These are phyloP conservation scores for Istiophorus platypterus DNA, from an alignment of 2,113 vertebrate species.

Conservation along the genomic window DNA sequence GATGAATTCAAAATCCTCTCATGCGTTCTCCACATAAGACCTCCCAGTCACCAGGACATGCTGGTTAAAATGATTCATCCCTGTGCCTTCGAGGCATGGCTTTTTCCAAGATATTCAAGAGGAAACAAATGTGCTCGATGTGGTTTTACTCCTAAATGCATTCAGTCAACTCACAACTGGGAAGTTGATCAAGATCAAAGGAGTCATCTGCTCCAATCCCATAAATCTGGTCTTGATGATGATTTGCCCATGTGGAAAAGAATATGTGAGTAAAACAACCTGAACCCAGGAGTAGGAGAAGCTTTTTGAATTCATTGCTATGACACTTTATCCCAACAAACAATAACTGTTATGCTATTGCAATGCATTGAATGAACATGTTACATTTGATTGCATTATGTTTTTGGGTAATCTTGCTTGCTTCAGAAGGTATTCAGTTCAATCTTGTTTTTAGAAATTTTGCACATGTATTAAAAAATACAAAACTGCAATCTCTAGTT, in stretches of 20 bases:
- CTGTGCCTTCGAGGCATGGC: background rate
- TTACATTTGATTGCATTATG: background rate
- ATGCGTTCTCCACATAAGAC: conserved; percentile 2
- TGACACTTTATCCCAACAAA: background rate
- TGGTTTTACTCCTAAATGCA: conserved; percentile 27
- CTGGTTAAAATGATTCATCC: conserved; percentile 14
- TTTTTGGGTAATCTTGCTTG: background rate
- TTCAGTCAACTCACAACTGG: conserved; percentile 12
- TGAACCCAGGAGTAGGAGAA: background rate
- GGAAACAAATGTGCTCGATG: conserved; percentile 19
- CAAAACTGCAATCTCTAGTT: too few species aligned
- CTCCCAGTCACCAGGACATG: conserved; percentile 1
- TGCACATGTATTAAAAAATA: background rate
- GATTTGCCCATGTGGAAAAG: conserved; percentile 14
- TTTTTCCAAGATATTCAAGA: conserved; percentile 19
- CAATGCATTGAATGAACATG: background rate
- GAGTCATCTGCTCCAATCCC: conserved; percentile 30
- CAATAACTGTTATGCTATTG: background rate
- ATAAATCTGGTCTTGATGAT: conserved; percentile 25
- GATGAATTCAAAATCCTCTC: conserved; percentile 15
- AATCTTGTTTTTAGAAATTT: too few species aligned
- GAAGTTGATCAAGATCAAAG: conserved; percentile 39
- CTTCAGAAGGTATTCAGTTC: background rate
- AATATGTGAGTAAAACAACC: conserved; percentile 11
- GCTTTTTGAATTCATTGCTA: background rate